phyloP scores from a whole-genome alignment of 1,140 invertebrate species.

The Mizuhopecten yessoensis region DNA sequence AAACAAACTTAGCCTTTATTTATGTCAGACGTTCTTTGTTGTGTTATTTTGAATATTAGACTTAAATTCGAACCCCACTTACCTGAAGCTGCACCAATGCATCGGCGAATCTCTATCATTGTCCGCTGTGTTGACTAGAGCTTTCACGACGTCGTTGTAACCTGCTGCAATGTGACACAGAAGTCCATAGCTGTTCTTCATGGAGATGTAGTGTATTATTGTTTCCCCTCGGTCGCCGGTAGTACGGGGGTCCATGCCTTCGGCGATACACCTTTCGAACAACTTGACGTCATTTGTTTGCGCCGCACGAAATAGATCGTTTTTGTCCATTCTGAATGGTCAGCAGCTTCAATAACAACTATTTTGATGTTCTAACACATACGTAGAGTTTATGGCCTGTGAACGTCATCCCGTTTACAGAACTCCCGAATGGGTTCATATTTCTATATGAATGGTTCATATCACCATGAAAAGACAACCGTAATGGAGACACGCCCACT shows the following conservation, averaged over 20 bases:
- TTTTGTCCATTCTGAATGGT: background rate
- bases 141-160: background rate
- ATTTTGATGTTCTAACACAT: background rate
- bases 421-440: too few relatives aligned
- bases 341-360: background rate
- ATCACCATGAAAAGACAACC: too few relatives aligned
- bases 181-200: constrained; percentile 13
- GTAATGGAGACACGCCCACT: too few relatives aligned
- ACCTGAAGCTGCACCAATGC: background rate
- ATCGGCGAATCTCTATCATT: background rate
- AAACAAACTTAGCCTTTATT: too few relatives aligned
- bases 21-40: too few relatives aligned
- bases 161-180: background rate
- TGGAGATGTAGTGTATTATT: background rate
- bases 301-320: background rate
- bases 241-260: background rate
- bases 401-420: too few relatives aligned
- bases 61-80: background rate
- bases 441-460: too few relatives aligned
- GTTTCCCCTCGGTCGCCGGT: background rate
- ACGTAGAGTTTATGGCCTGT: too few relatives aligned
- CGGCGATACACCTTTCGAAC: background rate
- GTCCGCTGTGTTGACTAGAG: background rate
- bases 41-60: too few relatives aligned
- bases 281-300: background rate